These are phyloP conservation scores for Cephus spinipes DNA, from an alignment of 2,888 invertebrate species.

Conservation along the genomic window DNA sequence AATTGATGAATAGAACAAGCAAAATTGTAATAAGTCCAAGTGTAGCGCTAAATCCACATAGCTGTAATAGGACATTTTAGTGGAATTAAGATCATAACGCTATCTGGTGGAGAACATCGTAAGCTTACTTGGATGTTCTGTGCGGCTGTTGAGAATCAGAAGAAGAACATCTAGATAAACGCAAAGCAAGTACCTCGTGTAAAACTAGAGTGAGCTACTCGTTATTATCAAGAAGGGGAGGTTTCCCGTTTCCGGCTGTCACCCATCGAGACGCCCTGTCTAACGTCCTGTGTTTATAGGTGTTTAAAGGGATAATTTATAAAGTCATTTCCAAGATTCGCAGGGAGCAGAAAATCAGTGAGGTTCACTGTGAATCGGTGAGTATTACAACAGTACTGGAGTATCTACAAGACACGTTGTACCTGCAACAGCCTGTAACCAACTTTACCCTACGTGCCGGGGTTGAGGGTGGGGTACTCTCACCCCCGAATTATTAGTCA, in stretches of 20 bases:
- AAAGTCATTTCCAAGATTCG: slow-evolving; percentile 7
- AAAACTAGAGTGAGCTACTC: not conserved
- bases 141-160: not conserved
- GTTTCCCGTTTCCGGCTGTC: slow-evolving; percentile 61
- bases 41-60: too few relatives aligned
- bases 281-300: slow-evolving; percentile 19
- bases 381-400: not conserved
- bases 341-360: not conserved
- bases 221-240: slow-evolving; percentile 39
- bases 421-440: not conserved
- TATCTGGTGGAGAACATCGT: not conserved
- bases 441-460: slow-evolving; percentile 2
- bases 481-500: slow-evolving; percentile 63
- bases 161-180: not conserved
- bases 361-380: not conserved
- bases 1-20: too few relatives aligned
- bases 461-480: slow-evolving; percentile 55
- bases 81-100: not conserved
- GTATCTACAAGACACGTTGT: not conserved
- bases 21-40: too few relatives aligned
- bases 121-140: not conserved
- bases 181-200: not conserved
- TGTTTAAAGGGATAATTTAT: slow-evolving; percentile 34
- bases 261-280: slow-evolving; percentile 43
- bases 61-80: not conserved